These are phyloP conservation scores for Sylvia borin DNA, from an alignment of 2,797 vertebrate genomes.

Conservation along the genomic window DNA sequence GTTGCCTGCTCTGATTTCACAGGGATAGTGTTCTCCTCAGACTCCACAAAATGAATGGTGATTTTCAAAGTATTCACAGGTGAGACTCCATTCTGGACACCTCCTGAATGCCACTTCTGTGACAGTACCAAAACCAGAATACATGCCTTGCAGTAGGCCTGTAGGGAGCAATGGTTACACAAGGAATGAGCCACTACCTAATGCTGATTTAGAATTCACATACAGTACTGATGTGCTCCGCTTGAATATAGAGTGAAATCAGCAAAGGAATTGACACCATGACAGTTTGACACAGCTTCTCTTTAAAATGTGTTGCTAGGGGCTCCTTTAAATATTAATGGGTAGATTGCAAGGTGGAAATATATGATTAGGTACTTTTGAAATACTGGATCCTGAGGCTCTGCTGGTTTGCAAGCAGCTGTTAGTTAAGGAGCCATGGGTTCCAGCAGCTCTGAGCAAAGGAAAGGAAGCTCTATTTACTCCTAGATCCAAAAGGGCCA, in stretches of 20 bases:
- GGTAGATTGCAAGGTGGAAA: neutral
- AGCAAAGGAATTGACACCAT: neutral
- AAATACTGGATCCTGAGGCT: neutral
- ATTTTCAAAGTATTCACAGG: neutral
- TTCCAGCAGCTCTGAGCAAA: neutral
- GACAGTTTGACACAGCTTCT: neutral
- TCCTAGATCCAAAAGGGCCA: neutral
- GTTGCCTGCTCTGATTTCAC: neutral
- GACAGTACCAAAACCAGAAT: neutral
- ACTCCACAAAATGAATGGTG: neutral
- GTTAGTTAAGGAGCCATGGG: neutral
- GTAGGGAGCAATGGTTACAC: neutral
- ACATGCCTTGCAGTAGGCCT: neutral
- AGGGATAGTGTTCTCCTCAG: neutral
- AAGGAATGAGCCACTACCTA: neutral
- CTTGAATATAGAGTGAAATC: neutral
- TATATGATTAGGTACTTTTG: neutral
- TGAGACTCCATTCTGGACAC: neutral
- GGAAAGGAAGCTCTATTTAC: neutral
- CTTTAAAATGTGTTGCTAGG: neutral
- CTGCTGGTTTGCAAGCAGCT: neutral
- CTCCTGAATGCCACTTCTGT: neutral
- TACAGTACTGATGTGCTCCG: accelerated
- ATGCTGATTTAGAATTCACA: neutral
- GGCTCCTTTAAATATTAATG: conserved; percentile 23